A percentile compares a stretch with the other conserved stretches of the same genome.
These are phyloP conservation scores for Scaptomyza montana DNA, from an alignment of 1,140 invertebrate genomes.

Conservation along the genomic window DNA sequence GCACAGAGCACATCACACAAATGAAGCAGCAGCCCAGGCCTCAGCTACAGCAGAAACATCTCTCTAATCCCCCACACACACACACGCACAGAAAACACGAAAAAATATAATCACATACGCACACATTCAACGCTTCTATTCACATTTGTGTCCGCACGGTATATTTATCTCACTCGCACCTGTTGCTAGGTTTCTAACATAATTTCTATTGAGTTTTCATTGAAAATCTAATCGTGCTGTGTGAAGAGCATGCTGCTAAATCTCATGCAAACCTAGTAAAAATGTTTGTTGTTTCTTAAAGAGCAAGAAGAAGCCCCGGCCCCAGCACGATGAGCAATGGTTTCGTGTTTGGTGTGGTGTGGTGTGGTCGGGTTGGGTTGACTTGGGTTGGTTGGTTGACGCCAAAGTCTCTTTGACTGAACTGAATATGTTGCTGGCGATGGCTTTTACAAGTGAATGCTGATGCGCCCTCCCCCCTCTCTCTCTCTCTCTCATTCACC, in stretches of 20 bases:
- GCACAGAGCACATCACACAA: constrained; percentile 41
- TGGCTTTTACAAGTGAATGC: not conserved
- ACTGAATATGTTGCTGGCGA: constrained; percentile 11
- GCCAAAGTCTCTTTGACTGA: not conserved
- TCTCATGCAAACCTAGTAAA: constrained; percentile 80
- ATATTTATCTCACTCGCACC: constrained; percentile 66
- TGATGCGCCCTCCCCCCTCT: not conserved
- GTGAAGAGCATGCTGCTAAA: constrained; percentile 65
- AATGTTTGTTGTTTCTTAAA: constrained; percentile 83
- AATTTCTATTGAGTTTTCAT: constrained; percentile 81
- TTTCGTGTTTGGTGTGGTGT: constrained; percentile 1
- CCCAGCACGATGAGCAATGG: constrained; percentile 8
- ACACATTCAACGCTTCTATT: not conserved
- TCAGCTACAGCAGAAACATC: constrained; percentile 21
- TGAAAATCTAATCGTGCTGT: constrained; percentile 76
- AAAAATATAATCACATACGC: not conserved
- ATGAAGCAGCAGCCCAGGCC: constrained; percentile 32
- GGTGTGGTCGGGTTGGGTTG: constrained; percentile 1
- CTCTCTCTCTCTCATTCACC: not conserved
- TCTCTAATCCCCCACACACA: constrained; percentile 45
- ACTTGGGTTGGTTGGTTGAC: not conserved
- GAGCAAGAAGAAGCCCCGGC: constrained; percentile 78
- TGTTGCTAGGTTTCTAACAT: constrained; percentile 66
- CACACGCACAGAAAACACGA: not conserved
- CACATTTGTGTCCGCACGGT: constrained; percentile 2